Conservation (phyloP, 1,140 invertebrate genomes). For the Eupristina koningsbergeri region DNA sequence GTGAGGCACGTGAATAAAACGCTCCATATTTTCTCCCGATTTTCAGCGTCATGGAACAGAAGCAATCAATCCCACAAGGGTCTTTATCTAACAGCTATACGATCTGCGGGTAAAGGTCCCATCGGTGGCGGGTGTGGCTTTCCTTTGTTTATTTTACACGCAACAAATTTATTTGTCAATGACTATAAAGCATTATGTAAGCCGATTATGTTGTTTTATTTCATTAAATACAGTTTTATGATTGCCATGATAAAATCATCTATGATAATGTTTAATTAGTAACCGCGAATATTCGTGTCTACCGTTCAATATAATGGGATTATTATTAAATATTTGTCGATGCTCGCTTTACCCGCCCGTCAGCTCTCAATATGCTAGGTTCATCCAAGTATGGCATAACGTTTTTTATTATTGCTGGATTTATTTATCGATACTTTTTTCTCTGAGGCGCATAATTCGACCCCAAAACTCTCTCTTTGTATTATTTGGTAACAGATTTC, state of each 20-base stretch:
- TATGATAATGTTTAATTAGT: constrained; percentile 38
- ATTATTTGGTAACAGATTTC: too few relatives aligned
- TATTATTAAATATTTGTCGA: background rate
- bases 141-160: background rate
- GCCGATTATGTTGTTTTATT: constrained; percentile 17
- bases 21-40: constrained; percentile 26
- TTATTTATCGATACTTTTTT: background rate
- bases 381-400: background rate
- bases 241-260: constrained; percentile 41
- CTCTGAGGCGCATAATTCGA: too few relatives aligned
- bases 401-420: background rate
- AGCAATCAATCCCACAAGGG: constrained; percentile 5
- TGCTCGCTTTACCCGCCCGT: background rate
- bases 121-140: constrained; percentile 38
- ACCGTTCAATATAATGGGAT: background rate
- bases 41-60: constrained; percentile 12
- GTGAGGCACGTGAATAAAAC: constrained; percentile 14
- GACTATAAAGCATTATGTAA: background rate
- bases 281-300: background rate
- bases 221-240: constrained; percentile 52
- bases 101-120: constrained; percentile 54
- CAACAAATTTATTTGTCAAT: background rate
- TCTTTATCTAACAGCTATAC: constrained; percentile 49
- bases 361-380: background rate
- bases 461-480: too few relatives aligned